Base-by-base conservation (phyloP, 2,797 vertebrate species). In the Coregonus suidteri region DNA sequence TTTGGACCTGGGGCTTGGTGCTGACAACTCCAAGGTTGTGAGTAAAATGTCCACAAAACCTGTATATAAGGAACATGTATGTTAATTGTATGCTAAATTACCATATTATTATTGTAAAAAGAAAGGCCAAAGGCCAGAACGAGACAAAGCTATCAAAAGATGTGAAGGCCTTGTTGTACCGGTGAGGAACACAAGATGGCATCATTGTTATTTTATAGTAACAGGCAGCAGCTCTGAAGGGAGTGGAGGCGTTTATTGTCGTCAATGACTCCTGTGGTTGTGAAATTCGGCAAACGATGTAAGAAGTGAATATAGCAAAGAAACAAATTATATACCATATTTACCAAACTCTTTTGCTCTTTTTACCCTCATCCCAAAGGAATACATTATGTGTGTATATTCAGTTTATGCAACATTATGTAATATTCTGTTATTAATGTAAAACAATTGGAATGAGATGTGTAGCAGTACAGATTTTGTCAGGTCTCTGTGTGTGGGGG, bases 141-240 rank as follows among this genome's bases (percentile, higher is more conserved):
- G 74, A n/a, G 34, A 71, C 56, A 64, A 6, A 13, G 54, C 41
- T 16, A 66, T 67, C 73, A 47, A 52, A 51, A 47, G 7, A 73
- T 76, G 16, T 54, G 3, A 31, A 76, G 14, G 13, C 56, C 56
- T 47, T 80, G 83, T 53, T 54, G n/a, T 90, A 81, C 85, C 79
- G 52, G 72, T 70, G 15, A 73, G 53, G 79, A 80, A 83, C 91
- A 92, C 87, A 83, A 88, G 92, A 82, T 90, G 91, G 90, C 91
- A 78, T 18, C 68, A 83, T 86, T 79, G 89, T 73, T 74, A 77
- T 75, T 31, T 9, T n/a, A 51, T 35, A 35, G 70, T 13, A 2
- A 34, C 74, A 59, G 69, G 52, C 53, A 71, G 82, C 77, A 67
- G 76, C 71, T 79, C 68, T 37, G 66, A 30, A 75, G 78, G 76